phyloP scores from a whole-genome alignment of 1,140 invertebrate genomes.

The Whitmania pigra region DNA sequence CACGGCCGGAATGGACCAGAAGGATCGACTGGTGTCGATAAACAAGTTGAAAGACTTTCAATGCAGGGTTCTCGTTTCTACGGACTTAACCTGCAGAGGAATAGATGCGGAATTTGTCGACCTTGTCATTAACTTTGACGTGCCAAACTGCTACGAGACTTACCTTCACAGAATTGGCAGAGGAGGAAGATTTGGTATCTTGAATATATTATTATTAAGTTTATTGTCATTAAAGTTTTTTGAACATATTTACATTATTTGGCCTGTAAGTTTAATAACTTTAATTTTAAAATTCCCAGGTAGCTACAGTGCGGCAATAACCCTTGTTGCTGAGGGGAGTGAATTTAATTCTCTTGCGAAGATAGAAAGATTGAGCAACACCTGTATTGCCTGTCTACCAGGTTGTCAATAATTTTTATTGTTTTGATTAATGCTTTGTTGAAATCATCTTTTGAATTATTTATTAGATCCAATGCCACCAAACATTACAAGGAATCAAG shows the following conservation, averaged over 20 bases:
- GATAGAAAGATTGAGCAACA: conserved; percentile 34
- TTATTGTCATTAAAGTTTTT: neutral
- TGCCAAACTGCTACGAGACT: conserved; percentile 65
- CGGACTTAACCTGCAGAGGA: conserved; percentile 62
- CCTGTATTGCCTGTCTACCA: conserved; percentile 33
- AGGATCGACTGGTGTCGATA: conserved; percentile 59
- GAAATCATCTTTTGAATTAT: too few relatives aligned
- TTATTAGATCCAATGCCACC: too few relatives aligned
- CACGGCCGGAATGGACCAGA: conserved; percentile 62
- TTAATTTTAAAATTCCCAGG: conserved; percentile 28
- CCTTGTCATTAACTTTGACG: conserved; percentile 81
- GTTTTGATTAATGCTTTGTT: too few relatives aligned
- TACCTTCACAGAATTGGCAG: conserved; percentile 91
- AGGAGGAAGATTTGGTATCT: conserved; percentile 62
- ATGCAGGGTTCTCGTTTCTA: conserved; percentile 74
- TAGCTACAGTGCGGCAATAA: conserved; percentile 35
- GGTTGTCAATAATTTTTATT: conserved; percentile 26
- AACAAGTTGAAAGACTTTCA: conserved; percentile 60
- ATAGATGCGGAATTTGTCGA: conserved; percentile 85
- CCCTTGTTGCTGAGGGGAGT: conserved; percentile 32
- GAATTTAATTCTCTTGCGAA: conserved; percentile 30
- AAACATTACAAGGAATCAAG: too few relatives aligned
- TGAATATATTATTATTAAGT: neutral
- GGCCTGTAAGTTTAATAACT: neutral
- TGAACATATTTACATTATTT: neutral